Conservation (phyloP, 2,113 vertebrate genomes). For the Aspidoscelis tigris region DNA sequence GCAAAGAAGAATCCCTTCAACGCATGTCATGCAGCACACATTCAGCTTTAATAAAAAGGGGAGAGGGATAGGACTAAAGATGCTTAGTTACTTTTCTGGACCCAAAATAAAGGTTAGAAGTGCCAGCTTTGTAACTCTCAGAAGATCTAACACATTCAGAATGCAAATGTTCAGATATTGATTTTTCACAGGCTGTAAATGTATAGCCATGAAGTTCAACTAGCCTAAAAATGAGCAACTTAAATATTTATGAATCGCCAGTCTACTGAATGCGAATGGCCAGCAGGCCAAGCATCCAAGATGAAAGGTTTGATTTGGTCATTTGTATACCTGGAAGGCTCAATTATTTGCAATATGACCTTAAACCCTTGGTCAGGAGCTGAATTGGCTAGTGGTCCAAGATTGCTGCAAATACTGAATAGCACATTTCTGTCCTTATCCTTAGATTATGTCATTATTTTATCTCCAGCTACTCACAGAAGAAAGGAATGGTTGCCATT, state of each 20-base stretch:
- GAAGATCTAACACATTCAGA: not conserved
- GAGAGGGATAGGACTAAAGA: not conserved
- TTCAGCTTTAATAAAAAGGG: not conserved
- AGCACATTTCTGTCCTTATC: not conserved
- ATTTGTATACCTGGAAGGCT: not conserved
- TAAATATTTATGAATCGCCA: slow-evolving; percentile 27
- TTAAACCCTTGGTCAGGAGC: not conserved
- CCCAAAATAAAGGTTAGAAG: slow-evolving; percentile 12
- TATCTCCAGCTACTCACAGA: not conserved
- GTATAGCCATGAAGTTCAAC: slow-evolving; percentile 16
- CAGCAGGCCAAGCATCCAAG: not conserved
- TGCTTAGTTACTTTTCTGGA: not conserved
- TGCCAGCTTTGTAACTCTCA: not conserved
- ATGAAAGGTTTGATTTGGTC: not conserved
- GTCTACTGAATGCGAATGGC: not conserved
- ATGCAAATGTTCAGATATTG: slow-evolving; percentile 19
- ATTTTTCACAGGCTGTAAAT: slow-evolving; percentile 13
- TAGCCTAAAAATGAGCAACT: slow-evolving; percentile 9
- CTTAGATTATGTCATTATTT: not conserved
- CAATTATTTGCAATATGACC: not conserved
- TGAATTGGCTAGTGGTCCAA: not conserved
- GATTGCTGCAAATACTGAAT: not conserved
- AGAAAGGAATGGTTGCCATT: not conserved
- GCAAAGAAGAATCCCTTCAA: not conserved
- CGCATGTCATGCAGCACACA: not conserved